Evolutionary conservation across 2,113 vertebrate genomes (phyloP).

Genomic region (Notechis scutatus): DNA sequence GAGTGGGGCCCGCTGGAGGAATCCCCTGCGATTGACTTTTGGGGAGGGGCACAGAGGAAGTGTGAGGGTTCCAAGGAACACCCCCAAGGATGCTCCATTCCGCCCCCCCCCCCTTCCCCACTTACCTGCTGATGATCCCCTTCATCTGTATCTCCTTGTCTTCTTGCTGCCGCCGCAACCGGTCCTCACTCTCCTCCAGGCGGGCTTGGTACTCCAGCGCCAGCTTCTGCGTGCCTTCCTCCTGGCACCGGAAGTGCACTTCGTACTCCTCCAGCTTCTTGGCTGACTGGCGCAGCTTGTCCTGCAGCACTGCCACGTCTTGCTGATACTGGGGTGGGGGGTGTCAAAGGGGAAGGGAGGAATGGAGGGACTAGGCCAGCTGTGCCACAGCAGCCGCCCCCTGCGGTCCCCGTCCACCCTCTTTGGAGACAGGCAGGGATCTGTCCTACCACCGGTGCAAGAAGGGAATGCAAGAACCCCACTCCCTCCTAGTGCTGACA

Average conservation of each 20-base stretch:
- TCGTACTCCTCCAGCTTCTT: constrained; percentile 98
- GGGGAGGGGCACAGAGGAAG: not conserved
- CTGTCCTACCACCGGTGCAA: not conserved
- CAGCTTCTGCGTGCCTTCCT: constrained; percentile 93
- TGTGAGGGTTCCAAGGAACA: too few species aligned
- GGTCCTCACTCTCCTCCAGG: constrained; percentile 94
- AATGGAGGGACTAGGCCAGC: not conserved
- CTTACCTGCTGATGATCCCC: constrained; percentile 96
- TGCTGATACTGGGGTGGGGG: constrained; percentile 78
- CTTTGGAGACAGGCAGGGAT: not conserved
- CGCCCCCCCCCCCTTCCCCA: not conserved
- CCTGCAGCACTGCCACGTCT: constrained; percentile 91
- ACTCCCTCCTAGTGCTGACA: not conserved
- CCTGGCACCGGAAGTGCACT: constrained; percentile 91
- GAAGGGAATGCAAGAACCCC: not conserved
- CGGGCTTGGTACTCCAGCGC: constrained; percentile 95
- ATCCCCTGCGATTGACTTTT: not conserved
- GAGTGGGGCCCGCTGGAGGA: not conserved
- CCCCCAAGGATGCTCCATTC: too few species aligned
- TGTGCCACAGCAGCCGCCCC: not conserved
- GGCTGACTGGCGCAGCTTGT: constrained; percentile 89
- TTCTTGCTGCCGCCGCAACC: constrained; percentile 93
- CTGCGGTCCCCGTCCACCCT: too few species aligned
- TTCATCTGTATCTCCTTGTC: constrained; percentile 99
- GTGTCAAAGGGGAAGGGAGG: constrained; percentile 51